phyloP scores from a whole-genome alignment of 2,888 invertebrate genomes.

The Coecobrya sp. region DNA sequence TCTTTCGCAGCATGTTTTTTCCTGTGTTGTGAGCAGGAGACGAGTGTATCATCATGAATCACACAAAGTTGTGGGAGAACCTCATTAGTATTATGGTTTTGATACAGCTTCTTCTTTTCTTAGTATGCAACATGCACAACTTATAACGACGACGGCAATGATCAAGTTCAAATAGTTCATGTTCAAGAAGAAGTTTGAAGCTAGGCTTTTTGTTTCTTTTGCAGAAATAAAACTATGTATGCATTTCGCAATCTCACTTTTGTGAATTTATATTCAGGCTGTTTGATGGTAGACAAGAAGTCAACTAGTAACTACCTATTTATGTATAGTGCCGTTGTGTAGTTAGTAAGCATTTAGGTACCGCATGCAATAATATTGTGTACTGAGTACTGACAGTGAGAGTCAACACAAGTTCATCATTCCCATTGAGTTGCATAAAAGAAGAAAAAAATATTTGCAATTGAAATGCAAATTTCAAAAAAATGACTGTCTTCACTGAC shows the following conservation, averaged over 20 bases:
- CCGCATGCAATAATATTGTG: too few species aligned
- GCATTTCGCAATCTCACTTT: constrained; percentile 1
- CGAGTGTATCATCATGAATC: neutral
- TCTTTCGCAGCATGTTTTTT: constrained; percentile 15
- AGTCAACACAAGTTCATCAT: constrained; percentile 17
- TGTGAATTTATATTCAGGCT: neutral
- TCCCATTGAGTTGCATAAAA: neutral
- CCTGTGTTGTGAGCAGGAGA: neutral
- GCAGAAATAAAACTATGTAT: neutral
- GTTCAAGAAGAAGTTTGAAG: neutral
- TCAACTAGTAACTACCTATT: neutral
- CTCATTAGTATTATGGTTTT: constrained; percentile 32
- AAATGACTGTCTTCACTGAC: neutral
- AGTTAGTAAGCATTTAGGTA: too few species aligned
- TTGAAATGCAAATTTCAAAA: constrained; percentile 15
- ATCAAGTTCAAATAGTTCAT: constrained; percentile 34
- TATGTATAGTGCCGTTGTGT: neutral
- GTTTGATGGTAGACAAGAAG: neutral
- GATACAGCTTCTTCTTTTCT: constrained; percentile 23
- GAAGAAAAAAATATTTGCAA: neutral
- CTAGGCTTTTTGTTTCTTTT: neutral
- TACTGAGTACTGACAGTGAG: too few species aligned
- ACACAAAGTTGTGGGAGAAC: constrained; percentile 1
- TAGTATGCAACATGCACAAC: neutral
- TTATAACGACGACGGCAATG: neutral